Percentiles rank a stretch among this genome's conserved stretches.
These are phyloP conservation scores for Brenthis daphne DNA, from an alignment of 2,888 invertebrate species.

Conservation along the genomic window DNA sequence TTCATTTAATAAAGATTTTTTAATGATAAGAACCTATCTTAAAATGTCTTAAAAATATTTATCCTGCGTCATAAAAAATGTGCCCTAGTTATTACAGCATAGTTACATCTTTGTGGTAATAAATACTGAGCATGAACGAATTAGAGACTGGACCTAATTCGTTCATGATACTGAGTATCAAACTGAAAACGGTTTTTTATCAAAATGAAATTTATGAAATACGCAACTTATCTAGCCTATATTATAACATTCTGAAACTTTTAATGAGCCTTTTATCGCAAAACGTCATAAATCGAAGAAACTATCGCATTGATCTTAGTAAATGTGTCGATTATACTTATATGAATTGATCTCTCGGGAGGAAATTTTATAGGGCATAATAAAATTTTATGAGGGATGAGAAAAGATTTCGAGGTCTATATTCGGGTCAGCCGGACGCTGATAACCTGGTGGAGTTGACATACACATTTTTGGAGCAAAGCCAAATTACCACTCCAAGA, in stretches of 20 bases:
- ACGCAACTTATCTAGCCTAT: conserved; percentile 2
- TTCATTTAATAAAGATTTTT: no score
- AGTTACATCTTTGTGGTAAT: background rate
- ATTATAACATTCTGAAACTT: conserved; percentile 3
- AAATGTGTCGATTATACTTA: conserved; percentile 45
- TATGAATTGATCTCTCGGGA: conserved; percentile 63
- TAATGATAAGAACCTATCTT: no score
- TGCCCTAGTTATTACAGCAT: no score
- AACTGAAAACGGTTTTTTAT: background rate
- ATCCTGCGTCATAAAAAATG: no score
- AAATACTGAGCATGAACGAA: background rate
- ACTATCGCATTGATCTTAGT: conserved; percentile 20
- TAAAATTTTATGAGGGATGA: conserved; percentile 67
- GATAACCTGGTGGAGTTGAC: conserved; percentile 70
- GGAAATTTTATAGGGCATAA: conserved; percentile 59
- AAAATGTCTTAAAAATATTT: no score
- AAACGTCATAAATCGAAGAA: conserved; percentile 11
- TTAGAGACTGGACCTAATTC: no score
- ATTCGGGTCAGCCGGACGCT: conserved; percentile 68
- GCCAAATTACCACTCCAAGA: conserved; percentile 51
- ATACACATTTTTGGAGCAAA: conserved; percentile 56
- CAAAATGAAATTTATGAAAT: conserved; percentile 7
- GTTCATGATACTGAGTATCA: background rate
- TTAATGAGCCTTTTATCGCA: conserved; percentile 10
- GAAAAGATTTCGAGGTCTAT: conserved; percentile 61